Evolutionary conservation across 2,113 vertebrate species (phyloP), one percentile per base, ranked within the genome.

Genomic region (Poicephalus gulielmi): DNA sequence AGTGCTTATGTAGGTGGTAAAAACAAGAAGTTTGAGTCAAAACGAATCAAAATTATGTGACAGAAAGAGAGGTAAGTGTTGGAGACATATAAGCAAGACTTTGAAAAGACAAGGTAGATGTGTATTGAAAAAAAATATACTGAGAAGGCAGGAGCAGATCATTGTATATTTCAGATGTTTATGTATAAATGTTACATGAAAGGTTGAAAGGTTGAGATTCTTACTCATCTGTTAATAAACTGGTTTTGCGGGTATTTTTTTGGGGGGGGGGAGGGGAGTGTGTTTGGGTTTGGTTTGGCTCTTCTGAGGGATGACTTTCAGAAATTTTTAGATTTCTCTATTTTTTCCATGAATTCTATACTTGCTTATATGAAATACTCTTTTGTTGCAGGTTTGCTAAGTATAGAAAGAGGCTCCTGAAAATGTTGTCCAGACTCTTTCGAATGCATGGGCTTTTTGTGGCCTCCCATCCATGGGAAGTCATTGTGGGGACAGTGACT

Each of bases 341-440:
- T 50, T 82, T 82, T 66, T 57, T 17, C 59, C 30, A 16, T 2
- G 3, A 24, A 28, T 68, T 3, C 57, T 6, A 2, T 68, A 27
- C 33, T 28, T 89, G 14, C 33, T 92, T 63, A 78, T 0, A 11
- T 30, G 13, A 47, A 78, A 64, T 75, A 79, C 4, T 79, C 27
- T 52, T 79, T 74, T 64, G 19, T 69, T 86, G 27, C 73, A 95
- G 94, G 67, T 64, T 75, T 8, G 7, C 25, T 24, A 28, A 44
- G n/a, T 33, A 0, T 25, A 80, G n/a, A 62, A 28, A 33, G 79
- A 68, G 35, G 59, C 44, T 7, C 68, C 49, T 87, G 13, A 93
- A 93, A 70, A 95, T 95, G 94, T 50, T 95, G 87, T 95, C 94
- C 91, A 83, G 94, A 31, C 94, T 95, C 6, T 95, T 95, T 67